These are phyloP conservation scores for Troides oblongomaculatus DNA, from an alignment of 2,888 invertebrate species.

Conservation along the genomic window DNA sequence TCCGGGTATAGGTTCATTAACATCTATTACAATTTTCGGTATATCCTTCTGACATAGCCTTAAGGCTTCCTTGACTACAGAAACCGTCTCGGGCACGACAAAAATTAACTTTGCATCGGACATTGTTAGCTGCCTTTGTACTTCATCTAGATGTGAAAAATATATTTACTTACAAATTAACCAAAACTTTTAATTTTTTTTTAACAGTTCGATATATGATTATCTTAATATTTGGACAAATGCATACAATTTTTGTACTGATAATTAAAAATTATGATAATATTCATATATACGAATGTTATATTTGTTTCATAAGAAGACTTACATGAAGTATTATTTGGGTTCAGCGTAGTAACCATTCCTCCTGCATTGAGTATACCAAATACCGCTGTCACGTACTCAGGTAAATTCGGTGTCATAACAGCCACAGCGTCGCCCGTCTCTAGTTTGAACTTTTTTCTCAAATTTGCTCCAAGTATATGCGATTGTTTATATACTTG, in stretches of 20 bases:
- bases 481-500: conserved; percentile 80
- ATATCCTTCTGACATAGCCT: conserved; percentile 63
- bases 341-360: conserved; percentile 84
- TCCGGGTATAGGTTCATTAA: conserved; percentile 53
- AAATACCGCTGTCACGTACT: conserved; percentile 81
- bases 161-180: too few relatives aligned
- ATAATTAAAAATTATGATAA: not conserved
- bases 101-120: conserved; percentile 82
- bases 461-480: conserved; percentile 81
- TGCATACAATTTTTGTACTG: too few relatives aligned
- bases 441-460: conserved; percentile 79
- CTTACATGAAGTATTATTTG: conserved; percentile 82
- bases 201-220: too few relatives aligned
- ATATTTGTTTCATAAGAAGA: conserved; percentile 21
- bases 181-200: too few relatives aligned
- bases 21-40: conserved; percentile 67
- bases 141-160: conserved; percentile 81
- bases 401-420: conserved; percentile 85
- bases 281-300: not conserved
- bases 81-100: conserved; percentile 74
- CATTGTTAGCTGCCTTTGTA: conserved; percentile 80
- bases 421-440: conserved; percentile 83
- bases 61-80: conserved; percentile 67
- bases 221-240: too few relatives aligned
- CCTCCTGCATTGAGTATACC: conserved; percentile 84